Conservation (phyloP, 1,140 invertebrate genomes). For the Platyura marginata region DNA sequence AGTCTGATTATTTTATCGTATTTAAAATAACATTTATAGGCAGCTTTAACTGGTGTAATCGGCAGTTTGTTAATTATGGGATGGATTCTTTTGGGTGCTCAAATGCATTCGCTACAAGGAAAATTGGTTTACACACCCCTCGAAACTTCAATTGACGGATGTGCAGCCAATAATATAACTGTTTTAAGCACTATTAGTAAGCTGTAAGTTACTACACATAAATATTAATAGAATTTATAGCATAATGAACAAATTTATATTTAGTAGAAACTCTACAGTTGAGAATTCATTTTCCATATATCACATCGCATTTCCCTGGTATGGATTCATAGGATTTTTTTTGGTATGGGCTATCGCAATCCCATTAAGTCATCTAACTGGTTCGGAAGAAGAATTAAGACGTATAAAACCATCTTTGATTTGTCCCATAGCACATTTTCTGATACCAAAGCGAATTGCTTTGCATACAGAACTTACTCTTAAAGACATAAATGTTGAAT, state of each 20-base stretch:
- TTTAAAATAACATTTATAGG: slow-evolving; percentile 25
- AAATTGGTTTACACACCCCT: slow-evolving; percentile 29
- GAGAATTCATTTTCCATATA: background rate
- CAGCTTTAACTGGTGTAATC: slow-evolving; percentile 46
- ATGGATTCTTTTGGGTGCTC: slow-evolving; percentile 62
- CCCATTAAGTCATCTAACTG: background rate
- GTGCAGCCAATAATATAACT: slow-evolving; percentile 23
- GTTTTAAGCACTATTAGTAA: slow-evolving; percentile 7
- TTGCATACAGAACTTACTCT: background rate
- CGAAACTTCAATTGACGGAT: slow-evolving; percentile 35
- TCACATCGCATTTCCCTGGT: background rate
- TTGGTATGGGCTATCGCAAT: background rate
- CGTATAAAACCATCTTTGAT: background rate
- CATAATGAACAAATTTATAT: background rate
- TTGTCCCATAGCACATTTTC: background rate
- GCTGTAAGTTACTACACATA: background rate
- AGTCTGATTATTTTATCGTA: background rate
- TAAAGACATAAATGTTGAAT: background rate
- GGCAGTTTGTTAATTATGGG: slow-evolving; percentile 42
- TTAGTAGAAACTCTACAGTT: background rate
- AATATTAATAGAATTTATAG: background rate
- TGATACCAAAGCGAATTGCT: background rate
- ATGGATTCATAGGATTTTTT: background rate
- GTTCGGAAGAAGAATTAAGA: background rate
- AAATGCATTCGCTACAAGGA: slow-evolving; percentile 39